Evolutionary conservation across 2,888 invertebrate species (phyloP).

Genomic region (Melanchra persicariae): DNA sequence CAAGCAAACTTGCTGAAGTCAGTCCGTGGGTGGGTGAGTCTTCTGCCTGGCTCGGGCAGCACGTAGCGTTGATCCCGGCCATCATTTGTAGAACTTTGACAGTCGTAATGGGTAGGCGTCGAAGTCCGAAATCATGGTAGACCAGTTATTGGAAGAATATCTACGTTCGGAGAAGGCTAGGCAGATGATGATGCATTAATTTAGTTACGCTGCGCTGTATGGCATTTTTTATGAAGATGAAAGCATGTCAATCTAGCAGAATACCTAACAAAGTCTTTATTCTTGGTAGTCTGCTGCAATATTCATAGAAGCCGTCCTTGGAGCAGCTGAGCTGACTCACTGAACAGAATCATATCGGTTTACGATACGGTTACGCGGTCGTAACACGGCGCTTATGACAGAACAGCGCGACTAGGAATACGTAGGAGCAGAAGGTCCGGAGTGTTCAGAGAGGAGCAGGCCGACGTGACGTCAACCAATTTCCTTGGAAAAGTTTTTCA

Average conservation of each 20-base stretch:
- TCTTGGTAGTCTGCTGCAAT: slow-evolving; percentile 4
- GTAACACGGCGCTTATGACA: slow-evolving; percentile 18
- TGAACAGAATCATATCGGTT: slow-evolving; percentile 35
- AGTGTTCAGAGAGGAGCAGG: neutral
- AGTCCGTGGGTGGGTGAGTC: too few relatives aligned
- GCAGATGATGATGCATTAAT: neutral
- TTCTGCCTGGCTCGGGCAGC: too few relatives aligned
- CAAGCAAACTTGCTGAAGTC: too few relatives aligned
- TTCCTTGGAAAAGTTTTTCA: too few relatives aligned
- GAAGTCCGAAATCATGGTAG: too few relatives aligned
- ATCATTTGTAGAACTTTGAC: too few relatives aligned
- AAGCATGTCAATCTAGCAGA: slow-evolving; percentile 13
- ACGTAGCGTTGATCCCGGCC: too few relatives aligned
- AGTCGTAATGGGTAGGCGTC: too few relatives aligned
- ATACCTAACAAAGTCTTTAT: neutral
- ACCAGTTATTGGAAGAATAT: too few relatives aligned
- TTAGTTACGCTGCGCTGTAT: too few relatives aligned
- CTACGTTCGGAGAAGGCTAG: too few relatives aligned
- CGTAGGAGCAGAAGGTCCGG: slow-evolving; percentile 19
- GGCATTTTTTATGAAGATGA: neutral
- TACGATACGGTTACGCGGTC: slow-evolving; percentile 34
- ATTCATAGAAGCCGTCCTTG: slow-evolving; percentile 30
- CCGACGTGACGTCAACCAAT: too few relatives aligned
- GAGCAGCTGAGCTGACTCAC: slow-evolving; percentile 13
- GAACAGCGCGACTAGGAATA: neutral